Evolutionary conservation across 2,888 invertebrate genomes (phyloP).

Genomic region (Capitulum mitella): DNA sequence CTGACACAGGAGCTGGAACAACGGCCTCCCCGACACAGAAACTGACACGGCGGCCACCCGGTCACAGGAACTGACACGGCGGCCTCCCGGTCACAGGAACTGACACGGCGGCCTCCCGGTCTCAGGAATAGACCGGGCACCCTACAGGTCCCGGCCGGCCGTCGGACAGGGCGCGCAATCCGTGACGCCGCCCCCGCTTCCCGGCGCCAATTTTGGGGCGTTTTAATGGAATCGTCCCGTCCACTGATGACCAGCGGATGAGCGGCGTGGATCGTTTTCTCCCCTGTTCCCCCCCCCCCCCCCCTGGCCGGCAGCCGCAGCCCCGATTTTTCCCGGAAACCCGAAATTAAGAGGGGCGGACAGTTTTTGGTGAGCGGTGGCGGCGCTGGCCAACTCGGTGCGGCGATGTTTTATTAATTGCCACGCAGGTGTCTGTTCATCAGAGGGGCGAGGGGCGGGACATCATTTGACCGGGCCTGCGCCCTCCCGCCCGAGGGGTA

Average conservation of each 20-base stretch:
- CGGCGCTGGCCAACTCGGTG: neutral
- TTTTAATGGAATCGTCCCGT: conserved; percentile 4
- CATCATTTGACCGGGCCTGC: neutral
- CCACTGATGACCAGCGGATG: neutral
- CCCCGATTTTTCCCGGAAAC: neutral
- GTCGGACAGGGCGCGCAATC: neutral
- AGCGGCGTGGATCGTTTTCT: no score
- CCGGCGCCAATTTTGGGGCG: neutral
- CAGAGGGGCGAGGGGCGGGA: neutral
- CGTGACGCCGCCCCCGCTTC: neutral
- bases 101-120: no score
- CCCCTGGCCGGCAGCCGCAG: neutral
- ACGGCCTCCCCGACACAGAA: no score
- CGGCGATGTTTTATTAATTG: conserved; percentile 18
- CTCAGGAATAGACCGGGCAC: no score
- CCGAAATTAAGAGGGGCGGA: neutral
- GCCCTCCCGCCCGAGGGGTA: neutral
- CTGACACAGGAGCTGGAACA: no score
- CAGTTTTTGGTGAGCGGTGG: neutral
- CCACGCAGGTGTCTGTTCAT: neutral
- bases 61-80: no score
- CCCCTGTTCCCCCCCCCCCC: neutral
- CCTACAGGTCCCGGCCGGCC: neutral
- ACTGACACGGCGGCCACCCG: no score
- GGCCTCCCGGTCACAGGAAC: no score